Percentiles rank a stretch among this genome's conserved stretches.
These are phyloP conservation scores for Pseudopleuronectes americanus DNA, from an alignment of 2,797 vertebrate species.

Conservation along the genomic window DNA sequence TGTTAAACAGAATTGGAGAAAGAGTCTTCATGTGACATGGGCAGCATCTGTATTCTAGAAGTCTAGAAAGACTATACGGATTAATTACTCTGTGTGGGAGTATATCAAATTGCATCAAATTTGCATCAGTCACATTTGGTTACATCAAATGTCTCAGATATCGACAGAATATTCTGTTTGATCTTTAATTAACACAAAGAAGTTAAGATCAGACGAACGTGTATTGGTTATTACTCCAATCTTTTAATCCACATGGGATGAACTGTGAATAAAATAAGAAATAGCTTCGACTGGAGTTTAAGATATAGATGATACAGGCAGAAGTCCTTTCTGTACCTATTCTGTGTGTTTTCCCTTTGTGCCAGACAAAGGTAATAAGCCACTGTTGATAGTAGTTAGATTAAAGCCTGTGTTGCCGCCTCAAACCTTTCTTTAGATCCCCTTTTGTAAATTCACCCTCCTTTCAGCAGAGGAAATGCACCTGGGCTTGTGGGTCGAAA, in stretches of 20 bases:
- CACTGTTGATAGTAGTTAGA: slow-evolving; percentile 46
- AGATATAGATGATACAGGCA: slow-evolving; percentile 8
- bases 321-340: background rate
- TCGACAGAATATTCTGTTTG: background rate
- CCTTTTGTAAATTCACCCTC: slow-evolving; percentile 61
- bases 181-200: slow-evolving; percentile 5
- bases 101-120: background rate
- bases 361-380: slow-evolving; percentile 46
- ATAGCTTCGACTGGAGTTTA: background rate
- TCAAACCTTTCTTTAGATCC: slow-evolving; percentile 42
- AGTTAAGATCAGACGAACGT: background rate
- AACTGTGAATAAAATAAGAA: slow-evolving; percentile 1
- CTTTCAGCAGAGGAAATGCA: slow-evolving; percentile 62
- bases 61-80: slow-evolving; percentile 2
- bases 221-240: background rate
- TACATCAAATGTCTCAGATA: background rate
- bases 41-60: background rate
- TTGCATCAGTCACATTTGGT: background rate
- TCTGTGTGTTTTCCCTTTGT: slow-evolving; percentile 34
- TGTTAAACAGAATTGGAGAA: background rate
- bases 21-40: background rate
- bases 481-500: slow-evolving; percentile 60
- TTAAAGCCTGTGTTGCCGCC: slow-evolving; percentile 52
- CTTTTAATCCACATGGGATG: background rate
- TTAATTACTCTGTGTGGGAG: background rate